These are phyloP conservation scores for Pseudomyrmex sp. DNA, from an alignment of 1,140 invertebrate species.

Conservation along the genomic window DNA sequence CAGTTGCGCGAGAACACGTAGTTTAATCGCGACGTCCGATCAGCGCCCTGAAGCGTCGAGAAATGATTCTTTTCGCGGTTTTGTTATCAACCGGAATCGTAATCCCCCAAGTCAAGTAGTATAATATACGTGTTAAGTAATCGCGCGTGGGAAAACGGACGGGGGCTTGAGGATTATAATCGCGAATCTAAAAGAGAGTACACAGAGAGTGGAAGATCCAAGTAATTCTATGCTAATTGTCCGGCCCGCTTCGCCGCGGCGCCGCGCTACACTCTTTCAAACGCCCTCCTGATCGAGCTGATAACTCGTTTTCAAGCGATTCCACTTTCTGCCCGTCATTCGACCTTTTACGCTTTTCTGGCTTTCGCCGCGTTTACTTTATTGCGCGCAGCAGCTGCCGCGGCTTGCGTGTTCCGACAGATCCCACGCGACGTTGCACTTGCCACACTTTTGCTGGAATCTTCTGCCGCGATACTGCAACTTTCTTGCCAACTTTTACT, in stretches of 20 bases:
- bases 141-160: conserved; percentile 37
- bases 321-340: conserved; percentile 25
- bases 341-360: conserved; percentile 61
- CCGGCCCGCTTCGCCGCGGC: neutral
- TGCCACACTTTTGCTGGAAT: conserved; percentile 49
- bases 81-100: conserved; percentile 26
- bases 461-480: conserved; percentile 19
- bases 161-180: conserved; percentile 22
- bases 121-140: conserved; percentile 34
- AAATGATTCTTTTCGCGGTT: neutral
- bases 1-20: too few relatives aligned
- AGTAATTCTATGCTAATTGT: conserved; percentile 56
- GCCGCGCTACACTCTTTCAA: neutral
- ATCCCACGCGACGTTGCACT: conserved; percentile 60
- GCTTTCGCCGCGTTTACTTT: conserved; percentile 24
- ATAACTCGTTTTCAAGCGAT: conserved; percentile 53
- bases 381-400: neutral
- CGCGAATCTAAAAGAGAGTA: conserved; percentile 14
- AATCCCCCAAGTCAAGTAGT: neutral
- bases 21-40: too few relatives aligned
- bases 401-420: conserved; percentile 36
- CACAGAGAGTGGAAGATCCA: conserved; percentile 3
- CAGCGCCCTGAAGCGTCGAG: too few relatives aligned
- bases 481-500: conserved; percentile 52
- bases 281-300: conserved; percentile 35